Evolutionary conservation across 64 coral and sea anemone species (phyloP), one percentile per base, ranked within the genome.

Genomic region (Dendrophyllia cribrosa): DNA sequence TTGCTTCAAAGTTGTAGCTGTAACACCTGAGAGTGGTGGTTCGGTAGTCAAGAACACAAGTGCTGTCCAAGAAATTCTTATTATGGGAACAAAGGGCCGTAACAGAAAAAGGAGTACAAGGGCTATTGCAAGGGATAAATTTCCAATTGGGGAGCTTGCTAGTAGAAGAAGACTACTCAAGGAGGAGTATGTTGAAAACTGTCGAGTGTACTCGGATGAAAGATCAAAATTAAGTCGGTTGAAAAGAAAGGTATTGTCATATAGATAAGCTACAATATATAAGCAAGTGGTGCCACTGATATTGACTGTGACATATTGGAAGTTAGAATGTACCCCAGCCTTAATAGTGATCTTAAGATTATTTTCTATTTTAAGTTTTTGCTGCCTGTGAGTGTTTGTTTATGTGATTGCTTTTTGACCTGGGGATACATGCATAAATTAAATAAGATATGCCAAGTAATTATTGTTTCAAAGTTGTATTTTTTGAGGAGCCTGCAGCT

Each of bases 1-100:
- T 58, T 91, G 77, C 65, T 73, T 91, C n/a, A 91, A 91, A 43
- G 88, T 90, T 90, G 62, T 90, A 25, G 74, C 76, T 90, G 78
- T 90, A 70, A 66, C 83, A 70, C 65, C 65, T 68, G 83, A 70
- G 23, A 45, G n/a, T 70, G 50, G 66, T 71, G 88, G 88, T 78
- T 7, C 7, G 61, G 59, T 78, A 51, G 88, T 90, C 60, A 90
- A 66, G 76, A 90, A 90, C 62, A 71, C 88, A 80, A 25, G 66
- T 78, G 50, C 66, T 73, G 71, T 91, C 62, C 47, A 87, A 58
- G 85, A 87, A 74, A 87, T 87, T 51, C 85, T 53, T 78, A 66
- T 20, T 19, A 89, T 67, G 73, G 88, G 45, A 66, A 66, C 66
- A 52, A 91, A 91, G 15, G 70, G 89, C 43, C 21, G 89, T 9